Base-by-base conservation (phyloP, 2,888 invertebrate genomes). In the Morpho achilles region DNA sequence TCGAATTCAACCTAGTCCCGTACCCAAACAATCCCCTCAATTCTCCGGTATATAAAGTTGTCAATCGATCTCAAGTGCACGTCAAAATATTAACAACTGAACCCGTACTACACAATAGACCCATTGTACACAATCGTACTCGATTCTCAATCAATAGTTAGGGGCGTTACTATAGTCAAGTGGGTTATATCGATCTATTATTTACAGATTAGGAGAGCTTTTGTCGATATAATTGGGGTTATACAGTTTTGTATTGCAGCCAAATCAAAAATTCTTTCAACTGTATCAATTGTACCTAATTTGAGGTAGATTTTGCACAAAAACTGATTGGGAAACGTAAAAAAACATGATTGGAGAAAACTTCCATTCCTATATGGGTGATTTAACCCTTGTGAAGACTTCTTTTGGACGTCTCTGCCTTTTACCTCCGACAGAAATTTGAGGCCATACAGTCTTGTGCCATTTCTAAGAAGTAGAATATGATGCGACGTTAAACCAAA, bases 101-200 rank as follows among this genome's bases (percentile, higher is more conserved):
- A 22, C 40, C 23, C 22, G 51, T 55, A 49, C 53, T 42, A 41
- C 47, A 59, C 62, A 59, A 62, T 56, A 39, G 50, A 8, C 45
- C 48, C 54, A 56, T 59, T 56, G 59, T 57, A 32, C 45, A 39
- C 10, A 53, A 58, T 58, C 53, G 61, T 59, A 60, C 51, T 65
- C 62, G 58, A 61, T 68, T 77, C 47, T 54, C 47, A 54, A 42
- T 54, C 77, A 68, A 56, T 84, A 82, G 69, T 69, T 67, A 73
- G 75, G 70, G 71, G 71, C 71, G 75, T 70, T 77, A 70, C 62
- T 73, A 76, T 76, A 73, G 76, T 84, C 85, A 84, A 85, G 85
- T 85, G 84, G 77, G 64, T 61, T 69, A 62, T 54, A 54, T 54
- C 54, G 54, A 58, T 66, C 67, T 65, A 69, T 70, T 69, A 62